Evolutionary conservation across 2,888 invertebrate genomes (phyloP).

Genomic region (Keiferia lycopersicella): DNA sequence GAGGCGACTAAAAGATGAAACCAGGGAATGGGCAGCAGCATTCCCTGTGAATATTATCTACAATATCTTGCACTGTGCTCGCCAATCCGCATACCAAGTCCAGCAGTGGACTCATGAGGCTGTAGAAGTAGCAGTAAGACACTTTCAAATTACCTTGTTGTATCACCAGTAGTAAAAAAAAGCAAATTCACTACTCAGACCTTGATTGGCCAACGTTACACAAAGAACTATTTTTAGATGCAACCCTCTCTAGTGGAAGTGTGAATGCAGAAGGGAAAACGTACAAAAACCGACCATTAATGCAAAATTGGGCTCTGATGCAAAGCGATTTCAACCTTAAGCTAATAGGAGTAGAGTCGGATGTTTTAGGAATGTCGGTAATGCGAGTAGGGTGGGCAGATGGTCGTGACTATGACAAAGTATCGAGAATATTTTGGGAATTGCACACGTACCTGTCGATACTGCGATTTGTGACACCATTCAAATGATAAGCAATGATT

Average conservation of each 20-base stretch:
- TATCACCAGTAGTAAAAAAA: not conserved
- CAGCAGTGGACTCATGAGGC: too few relatives aligned
- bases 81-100: too few relatives aligned
- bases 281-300: slow-evolving; percentile 27
- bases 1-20: too few relatives aligned
- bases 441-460: too few relatives aligned
- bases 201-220: not conserved
- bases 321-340: slow-evolving; percentile 39
- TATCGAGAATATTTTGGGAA: too few relatives aligned
- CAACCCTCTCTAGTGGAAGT: slow-evolving; percentile 12
- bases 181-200: not conserved
- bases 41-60: too few relatives aligned
- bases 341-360: slow-evolving; percentile 41
- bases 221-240: slow-evolving; percentile 16
- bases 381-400: slow-evolving; percentile 16
- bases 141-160: too few relatives aligned
- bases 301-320: slow-evolving; percentile 10
- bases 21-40: too few relatives aligned
- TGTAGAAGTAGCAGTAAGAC: too few relatives aligned
- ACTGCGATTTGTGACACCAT: too few relatives aligned
- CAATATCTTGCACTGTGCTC: too few relatives aligned
- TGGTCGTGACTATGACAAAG: slow-evolving; percentile 16
- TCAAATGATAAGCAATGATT: too few relatives aligned
- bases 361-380: not conserved
- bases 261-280: slow-evolving; percentile 29